Percentiles rank a stretch among this genome's conserved stretches.
These are phyloP conservation scores for Neria commutata DNA, from an alignment of 2,888 invertebrate species.

Conservation along the genomic window DNA sequence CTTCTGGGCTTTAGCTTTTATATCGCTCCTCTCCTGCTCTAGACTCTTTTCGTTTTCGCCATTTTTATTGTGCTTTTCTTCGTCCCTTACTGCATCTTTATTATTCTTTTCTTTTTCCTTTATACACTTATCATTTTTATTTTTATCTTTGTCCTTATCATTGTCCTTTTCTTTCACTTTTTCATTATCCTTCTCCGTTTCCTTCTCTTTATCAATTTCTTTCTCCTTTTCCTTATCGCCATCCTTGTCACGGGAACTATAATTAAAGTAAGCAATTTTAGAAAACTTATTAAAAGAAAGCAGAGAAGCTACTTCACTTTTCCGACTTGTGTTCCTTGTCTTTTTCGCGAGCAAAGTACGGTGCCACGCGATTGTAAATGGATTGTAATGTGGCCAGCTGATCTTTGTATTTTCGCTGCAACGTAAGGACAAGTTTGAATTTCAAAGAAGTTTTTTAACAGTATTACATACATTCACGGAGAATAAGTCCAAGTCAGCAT, in stretches of 20 bases:
- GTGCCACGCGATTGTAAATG: conserved; percentile 49
- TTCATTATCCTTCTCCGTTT: conserved; percentile 37
- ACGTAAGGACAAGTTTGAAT: conserved; percentile 15
- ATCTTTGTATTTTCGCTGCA: conserved; percentile 50
- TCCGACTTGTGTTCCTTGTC: conserved; percentile 40
- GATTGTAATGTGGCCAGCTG: conserved; percentile 45
- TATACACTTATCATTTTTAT: conserved; percentile 17
- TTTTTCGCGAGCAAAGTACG: conserved; percentile 41
- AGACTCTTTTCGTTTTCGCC: too few relatives aligned
- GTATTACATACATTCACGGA: conserved; percentile 64
- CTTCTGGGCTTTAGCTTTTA: background rate
- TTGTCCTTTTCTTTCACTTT: conserved; percentile 31
- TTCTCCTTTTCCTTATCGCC: conserved; percentile 31
- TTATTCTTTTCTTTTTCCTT: conserved; percentile 16
- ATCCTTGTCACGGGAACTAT: conserved; percentile 40
- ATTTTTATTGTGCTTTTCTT: conserved; percentile 13
- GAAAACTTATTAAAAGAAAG: background rate
- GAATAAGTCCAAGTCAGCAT: conserved; percentile 66
- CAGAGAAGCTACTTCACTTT: conserved; percentile 24
- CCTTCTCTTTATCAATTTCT: conserved; percentile 37
- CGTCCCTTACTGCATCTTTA: background rate
- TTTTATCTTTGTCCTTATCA: conserved; percentile 33
- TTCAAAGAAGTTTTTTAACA: background rate
- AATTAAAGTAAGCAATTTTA: background rate
- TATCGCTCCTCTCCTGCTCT: background rate